Conservation (phyloP, 2,888 invertebrate genomes). For the Mycogona germanica region DNA sequence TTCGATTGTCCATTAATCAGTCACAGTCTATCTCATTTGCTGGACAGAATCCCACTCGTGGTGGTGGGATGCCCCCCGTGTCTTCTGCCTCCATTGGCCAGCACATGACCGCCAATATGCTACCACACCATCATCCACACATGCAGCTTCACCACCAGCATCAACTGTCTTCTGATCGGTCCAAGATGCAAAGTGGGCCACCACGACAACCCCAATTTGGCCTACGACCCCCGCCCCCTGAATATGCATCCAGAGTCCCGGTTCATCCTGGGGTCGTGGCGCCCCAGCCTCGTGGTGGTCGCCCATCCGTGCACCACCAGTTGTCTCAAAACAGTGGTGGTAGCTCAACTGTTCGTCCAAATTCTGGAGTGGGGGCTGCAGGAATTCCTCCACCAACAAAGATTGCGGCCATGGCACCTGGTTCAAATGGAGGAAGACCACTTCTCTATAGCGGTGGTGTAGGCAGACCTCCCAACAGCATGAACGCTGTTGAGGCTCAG, state of each 20-base stretch:
- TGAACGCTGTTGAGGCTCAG: no score
- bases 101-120: conserved; percentile 47
- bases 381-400: no score
- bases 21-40: conserved; percentile 42
- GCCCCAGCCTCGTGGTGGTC: no score
- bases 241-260: conserved; percentile 34
- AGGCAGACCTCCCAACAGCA: no score
- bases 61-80: conserved; percentile 56
- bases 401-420: no score
- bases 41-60: conserved; percentile 10
- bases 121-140: conserved; percentile 38
- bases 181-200: conserved; percentile 47
- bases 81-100: conserved; percentile 55
- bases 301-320: no score
- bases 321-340: no score
- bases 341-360: no score
- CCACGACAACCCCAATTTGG: conserved; percentile 36
- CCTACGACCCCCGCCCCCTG: conserved; percentile 14
- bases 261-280: no score
- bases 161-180: conserved; percentile 5
- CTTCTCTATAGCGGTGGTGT: no score
- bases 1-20: conserved; percentile 34
- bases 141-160: conserved; percentile 15
- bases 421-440: no score
- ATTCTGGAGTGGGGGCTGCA: no score